Conservation (phyloP, 2,113 vertebrate species). For the Clarias macrocephalus region DNA sequence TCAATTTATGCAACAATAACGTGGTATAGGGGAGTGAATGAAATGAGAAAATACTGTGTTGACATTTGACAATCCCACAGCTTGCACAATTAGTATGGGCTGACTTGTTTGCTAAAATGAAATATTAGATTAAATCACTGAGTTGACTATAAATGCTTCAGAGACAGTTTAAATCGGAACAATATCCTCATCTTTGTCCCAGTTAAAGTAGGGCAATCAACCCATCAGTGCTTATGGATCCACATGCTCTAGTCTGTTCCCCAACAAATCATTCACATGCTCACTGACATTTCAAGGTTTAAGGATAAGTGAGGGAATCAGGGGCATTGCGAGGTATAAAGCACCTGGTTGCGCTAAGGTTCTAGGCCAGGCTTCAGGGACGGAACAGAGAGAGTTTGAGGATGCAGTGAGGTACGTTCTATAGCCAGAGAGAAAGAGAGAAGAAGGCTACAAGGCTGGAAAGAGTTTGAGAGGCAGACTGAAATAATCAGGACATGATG, state of each 20-base stretch:
- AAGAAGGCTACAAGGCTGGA: conserved; percentile 27
- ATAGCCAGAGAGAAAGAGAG: conserved; percentile 26
- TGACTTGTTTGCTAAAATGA: not conserved
- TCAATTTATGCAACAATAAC: not conserved
- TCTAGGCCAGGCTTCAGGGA: conserved; percentile 17
- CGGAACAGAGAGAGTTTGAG: conserved; percentile 12
- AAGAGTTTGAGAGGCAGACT: conserved; percentile 62
- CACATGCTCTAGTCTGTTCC: not conserved
- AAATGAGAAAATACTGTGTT: not conserved
- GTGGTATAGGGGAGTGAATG: not conserved
- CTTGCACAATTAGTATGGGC: not conserved
- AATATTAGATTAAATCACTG: not conserved
- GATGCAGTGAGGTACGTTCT: conserved; percentile 2
- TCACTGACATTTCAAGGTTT: not conserved
- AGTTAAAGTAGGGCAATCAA: not conserved
- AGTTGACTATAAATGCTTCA: not conserved
- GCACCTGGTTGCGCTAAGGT: not conserved
- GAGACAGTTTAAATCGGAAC: conserved; percentile 7
- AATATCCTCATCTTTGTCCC: not conserved
- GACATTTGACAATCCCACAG: not conserved
- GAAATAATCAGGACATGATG: conserved; percentile 77
- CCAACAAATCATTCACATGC: not conserved
- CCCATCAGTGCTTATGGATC: not conserved
- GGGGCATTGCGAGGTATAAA: not conserved
- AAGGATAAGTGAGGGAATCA: not conserved